Evolutionary conservation across 2,113 vertebrate species (phyloP), one percentile per base, ranked within the genome.

Genomic region (Galeopterus variegatus): DNA sequence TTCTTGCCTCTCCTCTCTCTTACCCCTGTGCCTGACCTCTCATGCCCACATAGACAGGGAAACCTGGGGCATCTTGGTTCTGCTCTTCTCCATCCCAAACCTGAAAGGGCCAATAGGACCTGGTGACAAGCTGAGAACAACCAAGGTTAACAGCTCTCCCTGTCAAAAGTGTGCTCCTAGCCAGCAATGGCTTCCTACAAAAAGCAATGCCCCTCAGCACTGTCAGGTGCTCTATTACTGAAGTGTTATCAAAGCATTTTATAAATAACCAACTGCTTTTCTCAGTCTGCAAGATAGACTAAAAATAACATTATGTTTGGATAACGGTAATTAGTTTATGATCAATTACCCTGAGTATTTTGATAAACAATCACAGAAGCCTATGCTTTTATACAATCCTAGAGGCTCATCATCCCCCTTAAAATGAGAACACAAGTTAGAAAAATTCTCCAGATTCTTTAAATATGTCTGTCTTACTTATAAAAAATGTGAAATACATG

Each of bases 391-490:
- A 58, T 52, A 73, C 6, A 73, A 84, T 56, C 48, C 60, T 64
- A 69, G 88, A 89, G 6, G 45, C 9, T 33, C 12, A 48, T 4
- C 3, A 41, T 31, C 8, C 31, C 6, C 50, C 15, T 62, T 79
- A 80, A 82, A 96, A 93, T 76, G 65, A 83, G 19, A 82, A 65
- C 13, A 28, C 5, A 52, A 12, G 90, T 79, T 45, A 69, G 58
- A 70, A 92, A 94, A 58, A 45, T 36, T n/a, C 1, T 90, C 52
- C 18, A 56, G 77, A 60, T 91, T 91, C 13, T 65, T 91, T 85
- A 93, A 77, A 82, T 54, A 62, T 73, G 31, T 60, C 50, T 90
- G 72, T 76, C 17, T 24, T 86, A 83, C 12, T 65, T 88, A 50
- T 12, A 6, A 4, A 41, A 58, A 79, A 72, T 83, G 19, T 95